Evolutionary conservation across 2,113 vertebrate genomes (phyloP).

Genomic region (Elgaria multicarinata): DNA sequence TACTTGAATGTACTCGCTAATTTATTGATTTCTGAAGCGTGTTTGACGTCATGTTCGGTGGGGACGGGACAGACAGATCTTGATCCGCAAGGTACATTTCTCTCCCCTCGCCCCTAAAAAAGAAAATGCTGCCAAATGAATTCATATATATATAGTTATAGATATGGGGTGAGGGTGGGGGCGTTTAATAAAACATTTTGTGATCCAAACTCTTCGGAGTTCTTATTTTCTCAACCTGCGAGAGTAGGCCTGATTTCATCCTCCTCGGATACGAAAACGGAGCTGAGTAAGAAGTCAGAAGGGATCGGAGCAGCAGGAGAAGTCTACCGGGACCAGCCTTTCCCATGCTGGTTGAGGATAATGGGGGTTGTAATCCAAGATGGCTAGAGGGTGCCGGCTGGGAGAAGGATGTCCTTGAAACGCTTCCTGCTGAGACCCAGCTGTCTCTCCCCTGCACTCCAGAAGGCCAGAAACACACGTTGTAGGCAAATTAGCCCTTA

Average conservation of each 20-base stretch:
- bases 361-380: too few species aligned
- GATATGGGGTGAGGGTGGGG: not conserved
- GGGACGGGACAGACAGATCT: conserved; percentile 20
- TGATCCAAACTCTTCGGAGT: conserved; percentile 35
- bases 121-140: conserved; percentile 67
- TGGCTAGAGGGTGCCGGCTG: too few species aligned
- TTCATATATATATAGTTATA: conserved; percentile 45
- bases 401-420: too few species aligned
- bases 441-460: too few species aligned
- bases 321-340: too few species aligned
- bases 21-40: conserved; percentile 75
- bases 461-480: too few species aligned
- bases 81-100: conserved; percentile 69
- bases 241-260: not conserved
- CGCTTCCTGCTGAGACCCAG: not conserved
- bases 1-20: conserved; percentile 76
- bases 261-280: not conserved
- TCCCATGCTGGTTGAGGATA: too few species aligned
- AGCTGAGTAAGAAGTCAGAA: not conserved
- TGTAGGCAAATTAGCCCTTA: too few species aligned
- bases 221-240: not conserved
- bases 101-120: conserved; percentile 41
- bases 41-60: conserved; percentile 63
- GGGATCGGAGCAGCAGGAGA: too few species aligned
- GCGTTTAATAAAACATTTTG: conserved; percentile 75